Evolutionary conservation across 2,113 vertebrate species (phyloP), one percentile per base, ranked within the genome.

Genomic region (Aythya baeri): DNA sequence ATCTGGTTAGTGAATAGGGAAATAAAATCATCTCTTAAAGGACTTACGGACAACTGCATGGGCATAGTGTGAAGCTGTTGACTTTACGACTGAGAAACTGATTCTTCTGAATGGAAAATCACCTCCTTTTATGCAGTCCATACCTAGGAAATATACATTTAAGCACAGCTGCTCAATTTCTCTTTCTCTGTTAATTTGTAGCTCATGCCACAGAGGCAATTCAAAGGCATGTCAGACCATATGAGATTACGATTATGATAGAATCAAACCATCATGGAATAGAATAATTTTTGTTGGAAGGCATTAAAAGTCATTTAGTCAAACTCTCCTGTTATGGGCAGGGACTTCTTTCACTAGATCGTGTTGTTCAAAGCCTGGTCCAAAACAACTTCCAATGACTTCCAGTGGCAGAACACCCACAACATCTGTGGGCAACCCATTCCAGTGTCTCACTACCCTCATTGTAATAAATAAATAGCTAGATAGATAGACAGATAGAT

Each of bases 21-120:
- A 49, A 5, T 41, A 73, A 85, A 87, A 73, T 57, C 1, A 13
- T n/a, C 34, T 84, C 22, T 32, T 65, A 22, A 61, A 41, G 62
- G 49, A 65, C 0, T 36, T 54, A 57, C 0, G 6, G 65, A 18
- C 15, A 32, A 13, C 32, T 61, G 12, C 13, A 29, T 1, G 3
- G 6, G 6, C 17, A 52, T 26, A 50, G 9, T 8, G 2, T 46
- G 18, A 7, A 46, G 14, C 25, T 62, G 12, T 52, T 71, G 25
- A 22, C 3, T 52, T 58, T 76, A 32, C 14, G 46, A 11, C 16
- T 38, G 13, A 82, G 20, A 13, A 66, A n/a, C 3, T 70, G 58
- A 32, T 55, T 27, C 0, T 57, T 23, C 18, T 66, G 27, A 17
- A 7, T 29, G 41, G 46, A 63, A 81, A 81, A 86, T 55, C 44